Evolutionary conservation across 2,113 vertebrate species (phyloP).

Genomic region (Saccopteryx bilineata): DNA sequence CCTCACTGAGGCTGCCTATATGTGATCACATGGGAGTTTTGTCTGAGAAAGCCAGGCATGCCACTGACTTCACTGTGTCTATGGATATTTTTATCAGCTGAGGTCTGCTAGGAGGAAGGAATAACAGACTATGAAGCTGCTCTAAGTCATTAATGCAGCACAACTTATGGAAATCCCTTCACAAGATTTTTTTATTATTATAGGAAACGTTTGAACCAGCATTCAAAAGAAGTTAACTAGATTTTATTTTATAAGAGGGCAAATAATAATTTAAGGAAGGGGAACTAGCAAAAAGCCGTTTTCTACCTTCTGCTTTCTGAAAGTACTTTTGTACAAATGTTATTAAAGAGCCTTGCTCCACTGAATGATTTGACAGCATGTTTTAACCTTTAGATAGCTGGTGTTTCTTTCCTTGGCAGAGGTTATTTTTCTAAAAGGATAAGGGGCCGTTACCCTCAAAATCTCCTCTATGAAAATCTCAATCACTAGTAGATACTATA

Average conservation of each 20-base stretch:
- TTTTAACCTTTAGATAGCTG: conserved; percentile 82
- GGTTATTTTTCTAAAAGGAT: conserved; percentile 63
- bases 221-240: conserved; percentile 75
- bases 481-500: conserved; percentile 43
- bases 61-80: conserved; percentile 95
- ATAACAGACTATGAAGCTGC: conserved; percentile 86
- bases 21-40: conserved; percentile 97
- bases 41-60: conserved; percentile 93
- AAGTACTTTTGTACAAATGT: conserved; percentile 78
- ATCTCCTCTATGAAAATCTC: conserved; percentile 73
- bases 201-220: conserved; percentile 68
- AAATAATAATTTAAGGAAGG: conserved; percentile 80
- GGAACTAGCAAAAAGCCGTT: conserved; percentile 74
- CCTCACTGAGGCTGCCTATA: conserved; percentile 95
- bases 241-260: conserved; percentile 72
- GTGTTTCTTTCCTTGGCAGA: conserved; percentile 71
- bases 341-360: conserved; percentile 72
- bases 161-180: conserved; percentile 84
- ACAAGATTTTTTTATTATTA: conserved; percentile 68
- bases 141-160: conserved; percentile 85
- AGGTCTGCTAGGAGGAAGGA: conserved; percentile 89
- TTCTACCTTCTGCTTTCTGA: conserved; percentile 71
- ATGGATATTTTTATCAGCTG: conserved; percentile 96
- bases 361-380: conserved; percentile 63
- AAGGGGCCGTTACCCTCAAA: conserved; percentile 62